A percentile compares a stretch with the other conserved stretches of the same genome.
Evolutionary conservation across 2,888 invertebrate genomes (phyloP).

Genomic region (Rhorus exstirpatorius): DNA sequence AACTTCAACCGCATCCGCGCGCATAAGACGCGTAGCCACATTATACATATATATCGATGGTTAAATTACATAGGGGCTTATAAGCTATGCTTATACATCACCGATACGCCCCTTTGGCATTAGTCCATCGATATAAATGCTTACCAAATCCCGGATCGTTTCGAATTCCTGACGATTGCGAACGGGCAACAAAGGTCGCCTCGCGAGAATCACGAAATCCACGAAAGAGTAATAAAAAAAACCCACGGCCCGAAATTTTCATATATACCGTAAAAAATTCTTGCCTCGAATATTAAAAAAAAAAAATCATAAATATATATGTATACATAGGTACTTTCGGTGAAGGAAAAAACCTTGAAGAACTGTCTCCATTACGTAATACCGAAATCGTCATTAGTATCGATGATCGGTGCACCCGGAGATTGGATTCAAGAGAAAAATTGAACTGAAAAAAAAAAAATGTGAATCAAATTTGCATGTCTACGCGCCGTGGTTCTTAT

Average conservation of each 20-base stretch:
- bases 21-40: background rate
- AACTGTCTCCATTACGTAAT: background rate
- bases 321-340: too few species aligned
- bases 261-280: background rate
- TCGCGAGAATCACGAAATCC: constrained; percentile 25
- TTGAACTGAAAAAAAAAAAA: background rate
- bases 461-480: background rate
- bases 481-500: too few species aligned
- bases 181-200: constrained; percentile 47
- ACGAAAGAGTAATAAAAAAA: constrained; percentile 4
- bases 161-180: constrained; percentile 46
- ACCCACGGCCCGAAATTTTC: background rate
- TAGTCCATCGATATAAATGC: background rate
- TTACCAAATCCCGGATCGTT: constrained; percentile 45
- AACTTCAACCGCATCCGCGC: constrained; percentile 15
- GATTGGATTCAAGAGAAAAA: too few species aligned
- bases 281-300: background rate
- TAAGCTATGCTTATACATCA: too few species aligned
- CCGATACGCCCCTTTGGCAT: too few species aligned
- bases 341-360: background rate
- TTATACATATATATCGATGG: too few species aligned
- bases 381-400: background rate
- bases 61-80: too few species aligned
- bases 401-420: background rate
- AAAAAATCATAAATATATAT: background rate